Percentiles rank a stretch among this genome's conserved stretches.
These are phyloP conservation scores for Spondyliosoma cantharus DNA, from an alignment of 2,797 vertebrate genomes.

Conservation along the genomic window DNA sequence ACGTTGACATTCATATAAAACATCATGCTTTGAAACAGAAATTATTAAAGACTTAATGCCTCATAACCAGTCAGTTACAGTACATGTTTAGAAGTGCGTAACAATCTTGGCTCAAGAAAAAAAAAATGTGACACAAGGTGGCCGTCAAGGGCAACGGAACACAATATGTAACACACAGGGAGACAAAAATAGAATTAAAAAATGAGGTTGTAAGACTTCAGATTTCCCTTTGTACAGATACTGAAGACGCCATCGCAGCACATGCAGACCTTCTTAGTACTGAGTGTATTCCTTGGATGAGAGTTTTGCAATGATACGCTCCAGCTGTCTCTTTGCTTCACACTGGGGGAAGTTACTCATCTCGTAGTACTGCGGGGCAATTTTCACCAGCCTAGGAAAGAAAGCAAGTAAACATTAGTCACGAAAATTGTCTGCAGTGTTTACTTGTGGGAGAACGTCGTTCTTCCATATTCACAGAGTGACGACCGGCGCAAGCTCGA, in stretches of 20 bases:
- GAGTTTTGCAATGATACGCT: slow-evolving; percentile 95
- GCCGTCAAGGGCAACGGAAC: slow-evolving; percentile 1
- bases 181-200: slow-evolving; percentile 55
- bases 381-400: slow-evolving; percentile 94
- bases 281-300: slow-evolving; percentile 97
- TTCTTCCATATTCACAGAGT: slow-evolving; percentile 56
- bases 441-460: slow-evolving; percentile 52
- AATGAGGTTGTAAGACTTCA: slow-evolving; percentile 45
- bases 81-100: slow-evolving; percentile 33
- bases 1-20: slow-evolving; percentile 92
- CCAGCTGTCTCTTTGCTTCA: slow-evolving; percentile 97
- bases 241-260: slow-evolving; percentile 40
- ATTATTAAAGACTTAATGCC: slow-evolving; percentile 83
- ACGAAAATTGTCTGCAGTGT: slow-evolving; percentile 55
- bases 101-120: slow-evolving; percentile 26
- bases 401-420: slow-evolving; percentile 66
- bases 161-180: slow-evolving; percentile 45
- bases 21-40: slow-evolving; percentile 88
- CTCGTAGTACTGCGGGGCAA: slow-evolving; percentile 97
- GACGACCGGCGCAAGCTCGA: slow-evolving; percentile 17
- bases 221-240: slow-evolving; percentile 68
- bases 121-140: background rate
- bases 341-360: slow-evolving; percentile 99
- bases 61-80: slow-evolving; percentile 53
- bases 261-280: slow-evolving; percentile 85